Evolutionary conservation across 2,888 invertebrate species (phyloP).

Genomic region (Matsumyia berberina): DNA sequence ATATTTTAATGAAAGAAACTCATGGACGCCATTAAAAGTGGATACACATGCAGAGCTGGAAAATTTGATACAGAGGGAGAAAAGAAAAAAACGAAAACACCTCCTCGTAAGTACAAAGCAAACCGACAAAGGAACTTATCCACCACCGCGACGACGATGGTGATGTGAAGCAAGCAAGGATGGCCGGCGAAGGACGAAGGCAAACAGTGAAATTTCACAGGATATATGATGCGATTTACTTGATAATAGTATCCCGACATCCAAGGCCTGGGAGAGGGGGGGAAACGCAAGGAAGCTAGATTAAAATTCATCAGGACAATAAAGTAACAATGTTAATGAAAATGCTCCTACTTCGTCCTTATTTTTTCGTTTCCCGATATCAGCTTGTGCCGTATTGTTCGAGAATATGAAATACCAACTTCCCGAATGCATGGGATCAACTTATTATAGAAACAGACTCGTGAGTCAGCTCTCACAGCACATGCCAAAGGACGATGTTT

Average conservation of each 20-base stretch:
- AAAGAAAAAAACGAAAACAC: conserved; percentile 20
- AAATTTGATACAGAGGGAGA: conserved; percentile 40
- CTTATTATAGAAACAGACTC: neutral
- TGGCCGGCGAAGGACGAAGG: neutral
- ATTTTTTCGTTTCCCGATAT: conserved; percentile 2
- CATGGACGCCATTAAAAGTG: conserved; percentile 70
- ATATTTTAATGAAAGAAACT: conserved; percentile 80
- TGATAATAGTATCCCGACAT: conserved; percentile 36
- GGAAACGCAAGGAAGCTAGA: conserved; percentile 73
- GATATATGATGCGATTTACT: conserved; percentile 72
- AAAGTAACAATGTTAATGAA: conserved; percentile 78
- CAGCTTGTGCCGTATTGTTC: neutral
- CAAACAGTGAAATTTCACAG: conserved; percentile 55
- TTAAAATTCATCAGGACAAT: conserved; percentile 78
- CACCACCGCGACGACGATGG: conserved; percentile 43
- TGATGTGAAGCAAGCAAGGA: neutral
- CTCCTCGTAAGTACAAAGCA: conserved; percentile 52
- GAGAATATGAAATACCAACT: conserved; percentile 19
- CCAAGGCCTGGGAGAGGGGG: too few species aligned
- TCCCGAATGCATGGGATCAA: conserved; percentile 28
- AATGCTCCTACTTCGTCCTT: conserved; percentile 56
- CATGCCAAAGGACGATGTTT: conserved; percentile 30
- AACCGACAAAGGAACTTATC: conserved; percentile 69
- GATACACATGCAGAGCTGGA: conserved; percentile 42
- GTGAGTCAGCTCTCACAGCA: neutral